phyloP scores from a whole-genome alignment of 2,797 vertebrate species.

The Macrochelys suwanniensis region DNA sequence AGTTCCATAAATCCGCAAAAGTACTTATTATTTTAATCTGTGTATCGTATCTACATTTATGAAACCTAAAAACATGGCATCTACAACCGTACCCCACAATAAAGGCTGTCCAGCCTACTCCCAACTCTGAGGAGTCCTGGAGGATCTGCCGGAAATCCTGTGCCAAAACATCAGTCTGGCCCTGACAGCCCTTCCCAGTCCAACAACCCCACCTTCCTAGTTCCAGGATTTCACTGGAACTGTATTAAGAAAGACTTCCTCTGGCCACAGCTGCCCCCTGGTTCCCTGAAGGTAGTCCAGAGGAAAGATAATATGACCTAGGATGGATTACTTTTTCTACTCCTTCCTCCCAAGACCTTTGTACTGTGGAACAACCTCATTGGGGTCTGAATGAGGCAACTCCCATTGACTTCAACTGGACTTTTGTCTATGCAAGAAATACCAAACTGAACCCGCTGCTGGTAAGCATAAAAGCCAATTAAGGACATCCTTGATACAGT shows the following conservation, averaged over 20 bases:
- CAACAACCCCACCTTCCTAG: not conserved
- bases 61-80: constrained; percentile 42
- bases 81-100: constrained; percentile 1
- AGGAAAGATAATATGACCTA: rapidly evolving
- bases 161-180: not conserved
- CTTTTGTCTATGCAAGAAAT: not conserved
- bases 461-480: constrained; percentile 29
- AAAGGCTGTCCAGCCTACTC: not conserved
- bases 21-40: constrained; percentile 3
- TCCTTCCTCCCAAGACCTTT: not conserved
- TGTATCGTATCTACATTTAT: not conserved
- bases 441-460: constrained; percentile 63
- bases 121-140: not conserved
- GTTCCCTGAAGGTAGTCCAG: not conserved
- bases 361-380: not conserved
- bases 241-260: not conserved
- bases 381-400: not conserved
- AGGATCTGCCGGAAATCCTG: not conserved
- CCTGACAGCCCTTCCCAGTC: not conserved
- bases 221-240: not conserved
- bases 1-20: constrained; percentile 37
- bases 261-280: not conserved
- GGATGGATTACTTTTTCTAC: not conserved
- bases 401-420: not conserved
- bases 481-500: constrained; percentile 61